Evolutionary conservation across 2,113 vertebrate genomes (phyloP).

Genomic region (Sapayoa aenigma): DNA sequence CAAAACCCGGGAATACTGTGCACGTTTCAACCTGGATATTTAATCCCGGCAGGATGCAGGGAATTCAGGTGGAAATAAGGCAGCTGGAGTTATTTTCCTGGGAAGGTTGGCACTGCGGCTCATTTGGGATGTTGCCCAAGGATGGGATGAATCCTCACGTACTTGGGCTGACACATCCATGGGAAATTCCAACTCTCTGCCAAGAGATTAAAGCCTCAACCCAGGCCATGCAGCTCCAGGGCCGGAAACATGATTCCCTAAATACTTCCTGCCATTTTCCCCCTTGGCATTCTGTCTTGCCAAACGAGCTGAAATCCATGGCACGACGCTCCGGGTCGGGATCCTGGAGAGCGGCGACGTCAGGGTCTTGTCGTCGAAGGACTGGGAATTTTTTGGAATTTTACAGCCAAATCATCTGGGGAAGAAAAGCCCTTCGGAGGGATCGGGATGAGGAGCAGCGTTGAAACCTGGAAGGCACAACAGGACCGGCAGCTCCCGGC

Average conservation of each 20-base stretch:
- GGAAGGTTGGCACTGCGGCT: accelerated
- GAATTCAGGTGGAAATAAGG: neutral
- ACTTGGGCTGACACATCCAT: neutral
- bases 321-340: accelerated
- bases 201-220: accelerated
- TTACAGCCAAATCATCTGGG: neutral
- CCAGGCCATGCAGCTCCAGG: neutral
- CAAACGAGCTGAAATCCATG: neutral
- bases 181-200: neutral
- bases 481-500: accelerated
- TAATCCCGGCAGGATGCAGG: neutral
- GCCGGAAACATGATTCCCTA: neutral
- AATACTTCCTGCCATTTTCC: neutral
- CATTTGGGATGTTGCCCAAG: neutral
- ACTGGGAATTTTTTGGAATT: neutral
- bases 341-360: accelerated
- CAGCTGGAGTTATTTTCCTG: neutral
- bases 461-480: neutral
- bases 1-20: accelerated
- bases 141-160: neutral
- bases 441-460: neutral
- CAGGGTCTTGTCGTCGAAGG: neutral
- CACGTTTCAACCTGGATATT: accelerated
- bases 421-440: neutral
- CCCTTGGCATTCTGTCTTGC: neutral